Percentiles rank a stretch among this genome's conserved stretches.
These are phyloP conservation scores for Phacellophora camtschatica DNA, from an alignment of 30 jellyfish, hydroid and myxozoan species.

Conservation along the genomic window DNA sequence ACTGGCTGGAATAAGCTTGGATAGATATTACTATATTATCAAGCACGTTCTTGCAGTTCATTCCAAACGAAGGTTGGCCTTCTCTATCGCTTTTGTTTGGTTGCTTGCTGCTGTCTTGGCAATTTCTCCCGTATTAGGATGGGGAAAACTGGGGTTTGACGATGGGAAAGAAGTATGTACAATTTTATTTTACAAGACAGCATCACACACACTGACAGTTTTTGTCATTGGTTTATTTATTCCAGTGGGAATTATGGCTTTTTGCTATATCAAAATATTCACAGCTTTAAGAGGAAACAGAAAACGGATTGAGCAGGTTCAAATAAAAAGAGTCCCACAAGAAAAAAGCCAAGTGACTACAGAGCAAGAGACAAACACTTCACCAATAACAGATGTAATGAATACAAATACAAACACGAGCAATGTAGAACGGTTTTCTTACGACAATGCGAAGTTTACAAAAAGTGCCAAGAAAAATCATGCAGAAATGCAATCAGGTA, in stretches of 20 bases:
- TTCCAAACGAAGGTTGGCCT: slow-evolving; percentile 2
- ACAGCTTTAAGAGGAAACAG: slow-evolving; percentile 16
- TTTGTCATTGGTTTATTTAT: slow-evolving; percentile 50
- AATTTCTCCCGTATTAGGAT: slow-evolving; percentile 66
- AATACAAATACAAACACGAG: too few relatives aligned
- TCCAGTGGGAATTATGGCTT: slow-evolving; percentile 62
- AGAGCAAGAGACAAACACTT: too few relatives aligned
- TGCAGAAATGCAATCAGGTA: neutral
- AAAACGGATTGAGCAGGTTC: neutral
- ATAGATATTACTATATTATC: slow-evolving; percentile 70
- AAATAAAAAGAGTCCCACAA: too few relatives aligned
- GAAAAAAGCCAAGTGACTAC: too few relatives aligned
- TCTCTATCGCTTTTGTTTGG: slow-evolving; percentile 50
- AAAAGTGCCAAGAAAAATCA: neutral
- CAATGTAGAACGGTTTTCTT: too few relatives aligned
- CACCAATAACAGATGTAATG: too few relatives aligned
- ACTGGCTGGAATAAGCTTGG: slow-evolving; percentile 85
- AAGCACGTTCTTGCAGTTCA: slow-evolving; percentile 36
- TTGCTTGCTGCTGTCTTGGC: slow-evolving; percentile 37
- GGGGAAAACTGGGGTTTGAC: slow-evolving; percentile 90
- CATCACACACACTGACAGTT: slow-evolving; percentile 66
- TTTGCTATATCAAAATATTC: slow-evolving; percentile 64
- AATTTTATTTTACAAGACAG: slow-evolving; percentile 43
- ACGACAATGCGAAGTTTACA: neutral
- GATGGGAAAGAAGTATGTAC: slow-evolving; percentile 86